Conservation (phyloP, 2,888 invertebrate species). For the Galerucella pusilla region DNA sequence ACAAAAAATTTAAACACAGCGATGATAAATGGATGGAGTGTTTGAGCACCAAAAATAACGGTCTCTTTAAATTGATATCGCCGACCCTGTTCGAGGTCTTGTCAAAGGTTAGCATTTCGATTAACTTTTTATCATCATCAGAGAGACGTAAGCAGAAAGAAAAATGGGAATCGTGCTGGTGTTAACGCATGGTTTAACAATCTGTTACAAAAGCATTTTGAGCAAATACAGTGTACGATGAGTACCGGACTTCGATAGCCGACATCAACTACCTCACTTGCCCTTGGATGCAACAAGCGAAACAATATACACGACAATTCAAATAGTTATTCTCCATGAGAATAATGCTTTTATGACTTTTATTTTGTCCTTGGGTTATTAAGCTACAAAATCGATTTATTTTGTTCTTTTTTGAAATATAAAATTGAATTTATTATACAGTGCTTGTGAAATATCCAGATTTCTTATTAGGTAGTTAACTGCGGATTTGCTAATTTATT, state of each 20-base stretch:
- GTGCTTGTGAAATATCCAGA: too few relatives aligned
- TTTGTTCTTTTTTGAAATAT: neutral
- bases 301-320: constrained; percentile 12
- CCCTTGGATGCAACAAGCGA: constrained; percentile 26
- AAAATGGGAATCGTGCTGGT: constrained; percentile 39
- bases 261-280: constrained; percentile 40
- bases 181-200: constrained; percentile 44
- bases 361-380: neutral
- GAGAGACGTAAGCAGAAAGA: constrained; percentile 25
- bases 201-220: constrained; percentile 40
- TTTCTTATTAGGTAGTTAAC: too few relatives aligned
- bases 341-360: neutral
- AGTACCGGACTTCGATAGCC: constrained; percentile 22
- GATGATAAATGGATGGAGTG: neutral
- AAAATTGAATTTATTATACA: neutral
- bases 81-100: constrained; percentile 22
- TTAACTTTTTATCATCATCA: constrained; percentile 31
- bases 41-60: constrained; percentile 10
- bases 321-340: neutral
- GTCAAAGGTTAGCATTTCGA: constrained; percentile 33
- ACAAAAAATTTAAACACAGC: neutral
- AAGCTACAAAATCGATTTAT: neutral
- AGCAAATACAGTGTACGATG: constrained; percentile 37
- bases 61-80: constrained; percentile 8
- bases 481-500: too few relatives aligned